A percentile compares a stretch with the other conserved stretches of the same genome.
Evolutionary conservation across 64 coral and sea anemone genomes (phyloP).

Genomic region (Catalaphyllia jardinei): DNA sequence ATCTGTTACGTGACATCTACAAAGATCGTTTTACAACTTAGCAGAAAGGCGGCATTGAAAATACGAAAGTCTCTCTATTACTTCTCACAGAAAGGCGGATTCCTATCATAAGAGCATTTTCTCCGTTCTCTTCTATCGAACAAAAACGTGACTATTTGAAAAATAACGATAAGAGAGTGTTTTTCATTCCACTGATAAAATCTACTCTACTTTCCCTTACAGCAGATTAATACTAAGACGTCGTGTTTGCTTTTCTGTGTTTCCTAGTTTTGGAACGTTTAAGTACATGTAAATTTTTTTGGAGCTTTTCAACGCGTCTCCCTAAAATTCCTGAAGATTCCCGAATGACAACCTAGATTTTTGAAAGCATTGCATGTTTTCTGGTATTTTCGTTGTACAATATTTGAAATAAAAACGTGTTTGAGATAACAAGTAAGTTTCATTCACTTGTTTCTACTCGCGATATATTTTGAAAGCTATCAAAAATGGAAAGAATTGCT

Average conservation of each 20-base stretch:
- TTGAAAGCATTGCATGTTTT: not conserved
- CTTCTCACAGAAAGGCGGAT: too few relatives aligned
- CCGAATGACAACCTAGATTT: not conserved
- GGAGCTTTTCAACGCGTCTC: too few relatives aligned
- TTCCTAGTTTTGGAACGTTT: too few relatives aligned
- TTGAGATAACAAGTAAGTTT: constrained; percentile 15
- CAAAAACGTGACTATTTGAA: not conserved
- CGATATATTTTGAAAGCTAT: not conserved
- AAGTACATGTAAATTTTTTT: too few relatives aligned
- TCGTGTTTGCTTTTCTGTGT: not conserved
- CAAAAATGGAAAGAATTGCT: not conserved
- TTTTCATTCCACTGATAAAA: constrained; percentile 29
- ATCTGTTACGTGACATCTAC: not conserved
- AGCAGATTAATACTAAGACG: not conserved
- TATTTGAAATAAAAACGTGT: constrained; percentile 4
- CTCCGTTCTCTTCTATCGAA: not conserved
- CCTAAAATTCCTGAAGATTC: too few relatives aligned
- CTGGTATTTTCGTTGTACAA: not conserved
- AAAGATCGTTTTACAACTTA: too few relatives aligned
- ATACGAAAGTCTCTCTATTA: too few relatives aligned
- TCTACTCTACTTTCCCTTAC: constrained; percentile 15
- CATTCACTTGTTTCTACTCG: constrained; percentile 7
- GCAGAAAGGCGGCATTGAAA: too few relatives aligned
- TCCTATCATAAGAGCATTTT: not conserved
- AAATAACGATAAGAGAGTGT: not conserved